A percentile compares a stretch with the other conserved stretches of the same genome.
Evolutionary conservation across 2,888 invertebrate species (phyloP).

Genomic region (Masnerella sp.): DNA sequence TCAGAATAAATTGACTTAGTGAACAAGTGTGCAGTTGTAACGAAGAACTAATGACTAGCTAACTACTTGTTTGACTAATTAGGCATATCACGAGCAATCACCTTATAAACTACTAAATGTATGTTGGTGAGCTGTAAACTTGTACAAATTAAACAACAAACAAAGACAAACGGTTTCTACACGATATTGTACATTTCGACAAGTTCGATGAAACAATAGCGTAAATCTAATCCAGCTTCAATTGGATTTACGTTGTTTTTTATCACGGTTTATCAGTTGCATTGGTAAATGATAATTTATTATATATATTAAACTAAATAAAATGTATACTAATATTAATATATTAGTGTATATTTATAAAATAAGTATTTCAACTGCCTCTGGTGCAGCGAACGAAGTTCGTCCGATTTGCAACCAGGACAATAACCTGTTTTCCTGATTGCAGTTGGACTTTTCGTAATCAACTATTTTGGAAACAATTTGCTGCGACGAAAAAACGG

Average conservation of each 20-base stretch:
- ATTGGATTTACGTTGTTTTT: conserved; percentile 47
- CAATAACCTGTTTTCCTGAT: no score
- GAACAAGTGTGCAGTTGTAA: conserved; percentile 41
- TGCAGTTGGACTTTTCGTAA: no score
- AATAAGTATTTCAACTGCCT: no score
- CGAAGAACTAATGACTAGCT: conserved; percentile 23
- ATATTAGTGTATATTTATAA: no score
- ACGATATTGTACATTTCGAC: conserved; percentile 44
- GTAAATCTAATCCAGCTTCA: conserved; percentile 29
- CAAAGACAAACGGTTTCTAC: conserved; percentile 46
- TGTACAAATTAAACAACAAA: conserved; percentile 31
- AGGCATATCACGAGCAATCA: conserved; percentile 52
- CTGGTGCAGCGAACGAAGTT: no score
- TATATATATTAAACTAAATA: no score
- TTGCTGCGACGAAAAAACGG: no score
- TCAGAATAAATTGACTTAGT: conserved; percentile 23
- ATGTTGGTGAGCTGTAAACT: conserved; percentile 42
- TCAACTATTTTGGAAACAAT: no score
- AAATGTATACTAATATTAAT: no score
- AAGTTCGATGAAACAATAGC: conserved; percentile 53
- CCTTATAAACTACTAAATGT: conserved; percentile 39
- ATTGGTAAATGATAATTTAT: conserved; percentile 23
- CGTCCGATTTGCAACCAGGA: no score
- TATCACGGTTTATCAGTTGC: conserved; percentile 31
- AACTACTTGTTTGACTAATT: conserved; percentile 41